Percentiles rank a stretch among this genome's conserved stretches.
Conservation (phyloP, 1,140 invertebrate species). For the Drosophila nigromelanica region DNA sequence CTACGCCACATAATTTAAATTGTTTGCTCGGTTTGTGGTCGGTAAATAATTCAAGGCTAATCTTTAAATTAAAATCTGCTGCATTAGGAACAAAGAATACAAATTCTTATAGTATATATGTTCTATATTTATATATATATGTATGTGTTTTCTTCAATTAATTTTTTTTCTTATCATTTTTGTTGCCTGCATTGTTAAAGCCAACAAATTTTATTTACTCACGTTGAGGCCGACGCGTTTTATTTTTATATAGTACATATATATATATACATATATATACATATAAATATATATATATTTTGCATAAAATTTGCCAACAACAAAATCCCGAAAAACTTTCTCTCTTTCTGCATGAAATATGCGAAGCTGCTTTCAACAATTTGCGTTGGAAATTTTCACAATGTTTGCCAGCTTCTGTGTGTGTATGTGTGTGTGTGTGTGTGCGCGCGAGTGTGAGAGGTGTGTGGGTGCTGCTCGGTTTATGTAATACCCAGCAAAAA, state of each 20-base stretch:
- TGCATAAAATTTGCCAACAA: slow-evolving; percentile 66
- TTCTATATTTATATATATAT: not conserved
- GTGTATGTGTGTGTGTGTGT: slow-evolving; percentile 21
- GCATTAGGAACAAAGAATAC: slow-evolving; percentile 47
- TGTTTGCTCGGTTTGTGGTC: slow-evolving; percentile 49
- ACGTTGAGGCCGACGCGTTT: slow-evolving; percentile 29
- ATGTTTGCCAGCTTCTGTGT: slow-evolving; percentile 56
- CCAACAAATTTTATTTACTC: slow-evolving; percentile 71
- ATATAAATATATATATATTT: slow-evolving; percentile 29
- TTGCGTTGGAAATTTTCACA: slow-evolving; percentile 74
- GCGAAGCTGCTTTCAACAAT: slow-evolving; percentile 65
- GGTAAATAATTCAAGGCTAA: slow-evolving; percentile 79
- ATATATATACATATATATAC: slow-evolving; percentile 31
- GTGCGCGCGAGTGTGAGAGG: slow-evolving; percentile 23
- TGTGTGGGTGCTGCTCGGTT: slow-evolving; percentile 35
- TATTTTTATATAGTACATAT: slow-evolving; percentile 4
- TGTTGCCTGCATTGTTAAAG: slow-evolving; percentile 40
- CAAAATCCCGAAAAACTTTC: slow-evolving; percentile 25
- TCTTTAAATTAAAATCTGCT: slow-evolving; percentile 81
- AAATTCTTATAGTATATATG: slow-evolving; percentile 7
- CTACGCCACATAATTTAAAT: slow-evolving; percentile 74
- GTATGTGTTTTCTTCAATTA: slow-evolving; percentile 31
- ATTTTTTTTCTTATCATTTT: slow-evolving; percentile 3
- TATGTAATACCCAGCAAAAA: slow-evolving; percentile 62
- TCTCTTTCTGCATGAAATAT: slow-evolving; percentile 54